phyloP scores from a whole-genome alignment of 2,888 invertebrate species.

The Rhopalosiphum nymphaeae region DNA sequence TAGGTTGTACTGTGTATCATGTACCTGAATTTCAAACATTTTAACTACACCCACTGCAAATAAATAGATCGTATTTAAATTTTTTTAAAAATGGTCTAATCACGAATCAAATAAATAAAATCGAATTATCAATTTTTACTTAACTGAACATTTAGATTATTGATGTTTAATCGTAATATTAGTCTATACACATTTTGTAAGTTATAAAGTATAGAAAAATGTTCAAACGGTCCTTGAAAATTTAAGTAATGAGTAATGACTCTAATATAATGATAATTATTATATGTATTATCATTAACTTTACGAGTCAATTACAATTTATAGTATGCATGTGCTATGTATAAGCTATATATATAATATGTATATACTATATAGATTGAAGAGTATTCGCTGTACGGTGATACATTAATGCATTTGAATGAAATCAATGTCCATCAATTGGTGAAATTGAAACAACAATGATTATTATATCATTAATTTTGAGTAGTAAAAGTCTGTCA shows the following conservation, averaged over 20 bases:
- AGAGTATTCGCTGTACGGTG: background rate
- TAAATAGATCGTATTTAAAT: background rate
- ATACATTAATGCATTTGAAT: background rate
- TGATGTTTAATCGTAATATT: background rate
- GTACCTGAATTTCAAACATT: background rate
- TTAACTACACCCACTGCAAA: background rate
- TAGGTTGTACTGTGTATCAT: background rate
- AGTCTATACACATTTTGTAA: background rate
- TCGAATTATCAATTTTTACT: background rate
- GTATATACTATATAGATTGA: background rate
- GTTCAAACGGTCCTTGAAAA: background rate
- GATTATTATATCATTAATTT: background rate
- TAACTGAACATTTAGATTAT: background rate
- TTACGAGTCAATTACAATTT: background rate
- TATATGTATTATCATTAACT: background rate
- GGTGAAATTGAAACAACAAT: background rate
- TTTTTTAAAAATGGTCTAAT: background rate
- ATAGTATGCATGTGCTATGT: background rate
- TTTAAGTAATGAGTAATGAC: no score
- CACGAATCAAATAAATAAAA: background rate
- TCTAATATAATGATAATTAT: no score
- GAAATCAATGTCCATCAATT: background rate
- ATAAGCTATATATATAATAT: background rate
- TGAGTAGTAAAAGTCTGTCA: background rate
- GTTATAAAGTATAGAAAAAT: background rate